Conservation (phyloP, 2,888 invertebrate genomes). For the Catocala fraxini region DNA sequence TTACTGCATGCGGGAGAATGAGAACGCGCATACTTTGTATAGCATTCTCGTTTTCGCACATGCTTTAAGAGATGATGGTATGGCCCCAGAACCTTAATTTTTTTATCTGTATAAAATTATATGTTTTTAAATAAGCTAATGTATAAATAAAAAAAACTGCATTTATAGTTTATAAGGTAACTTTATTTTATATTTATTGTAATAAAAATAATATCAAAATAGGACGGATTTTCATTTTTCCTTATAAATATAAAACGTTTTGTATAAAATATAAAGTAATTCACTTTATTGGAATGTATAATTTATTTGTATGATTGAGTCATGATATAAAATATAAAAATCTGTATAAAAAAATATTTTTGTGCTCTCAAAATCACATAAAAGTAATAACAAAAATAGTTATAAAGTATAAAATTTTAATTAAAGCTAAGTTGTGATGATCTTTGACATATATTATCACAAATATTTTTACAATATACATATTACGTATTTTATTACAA, state of each 20-base stretch:
- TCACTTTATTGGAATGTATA: constrained; percentile 28
- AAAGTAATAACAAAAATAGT: constrained; percentile 2
- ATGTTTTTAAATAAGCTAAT: constrained; percentile 13
- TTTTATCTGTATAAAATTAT: not conserved
- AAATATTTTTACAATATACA: constrained; percentile 1
- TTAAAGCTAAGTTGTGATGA: constrained; percentile 35
- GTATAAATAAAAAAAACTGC: constrained; percentile 54
- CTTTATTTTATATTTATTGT: constrained; percentile 48
- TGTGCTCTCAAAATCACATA: constrained; percentile 39
- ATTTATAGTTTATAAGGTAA: constrained; percentile 60
- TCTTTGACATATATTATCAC: constrained; percentile 9
- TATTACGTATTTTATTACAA: too few species aligned
- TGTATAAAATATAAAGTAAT: constrained; percentile 18
- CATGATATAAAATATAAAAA: not conserved
- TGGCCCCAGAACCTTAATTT: too few species aligned
- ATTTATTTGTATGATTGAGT: not conserved
- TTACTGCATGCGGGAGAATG: too few species aligned
- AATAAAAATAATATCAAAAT: constrained; percentile 44
- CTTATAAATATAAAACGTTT: constrained; percentile 32
- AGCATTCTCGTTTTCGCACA: too few species aligned
- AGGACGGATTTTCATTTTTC: constrained; percentile 65
- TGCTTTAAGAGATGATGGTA: too few species aligned
- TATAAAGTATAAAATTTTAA: constrained; percentile 7
- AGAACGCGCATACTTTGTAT: too few species aligned
- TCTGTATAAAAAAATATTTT: constrained; percentile 22